A percentile compares a stretch with the other conserved stretches of the same genome.
Evolutionary conservation across 2,113 vertebrate species (phyloP).

Genomic region (Daphoenositta chrysoptera): DNA sequence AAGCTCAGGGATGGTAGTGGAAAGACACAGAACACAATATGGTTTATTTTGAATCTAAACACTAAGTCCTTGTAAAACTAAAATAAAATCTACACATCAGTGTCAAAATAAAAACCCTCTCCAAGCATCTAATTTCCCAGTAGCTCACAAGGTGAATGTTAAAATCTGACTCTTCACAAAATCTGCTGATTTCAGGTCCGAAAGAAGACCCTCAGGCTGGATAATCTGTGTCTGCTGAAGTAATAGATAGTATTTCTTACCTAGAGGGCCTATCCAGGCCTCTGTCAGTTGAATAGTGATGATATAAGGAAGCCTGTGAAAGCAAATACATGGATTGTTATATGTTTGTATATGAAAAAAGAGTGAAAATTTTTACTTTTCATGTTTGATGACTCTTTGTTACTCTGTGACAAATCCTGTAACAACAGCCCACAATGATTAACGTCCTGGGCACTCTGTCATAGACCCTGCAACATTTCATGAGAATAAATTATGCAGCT

Average conservation of each 20-base stretch:
- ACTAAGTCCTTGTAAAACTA: background rate
- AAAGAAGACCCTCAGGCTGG: background rate
- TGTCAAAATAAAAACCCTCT: background rate
- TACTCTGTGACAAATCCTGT: background rate
- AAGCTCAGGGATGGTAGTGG: background rate
- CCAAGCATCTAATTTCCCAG: background rate
- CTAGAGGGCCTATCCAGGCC: constrained; percentile 86
- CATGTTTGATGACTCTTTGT: background rate
- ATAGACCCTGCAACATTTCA: background rate
- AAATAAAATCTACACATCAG: background rate
- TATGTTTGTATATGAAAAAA: background rate
- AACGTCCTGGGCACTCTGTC: background rate
- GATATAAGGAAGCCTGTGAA: constrained; percentile 86
- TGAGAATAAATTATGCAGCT: background rate
- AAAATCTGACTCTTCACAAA: background rate
- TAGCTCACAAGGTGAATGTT: background rate
- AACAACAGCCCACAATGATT: background rate
- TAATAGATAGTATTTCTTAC: constrained; percentile 69
- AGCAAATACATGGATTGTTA: constrained; percentile 55
- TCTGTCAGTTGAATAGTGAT: constrained; percentile 80
- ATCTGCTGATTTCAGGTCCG: background rate
- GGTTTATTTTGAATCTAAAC: background rate
- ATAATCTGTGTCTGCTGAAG: background rate
- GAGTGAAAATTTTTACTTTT: background rate
- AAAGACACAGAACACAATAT: background rate